Evolutionary conservation across 2,888 invertebrate species (phyloP).

Genomic region (Disparrhopalites patrizii): DNA sequence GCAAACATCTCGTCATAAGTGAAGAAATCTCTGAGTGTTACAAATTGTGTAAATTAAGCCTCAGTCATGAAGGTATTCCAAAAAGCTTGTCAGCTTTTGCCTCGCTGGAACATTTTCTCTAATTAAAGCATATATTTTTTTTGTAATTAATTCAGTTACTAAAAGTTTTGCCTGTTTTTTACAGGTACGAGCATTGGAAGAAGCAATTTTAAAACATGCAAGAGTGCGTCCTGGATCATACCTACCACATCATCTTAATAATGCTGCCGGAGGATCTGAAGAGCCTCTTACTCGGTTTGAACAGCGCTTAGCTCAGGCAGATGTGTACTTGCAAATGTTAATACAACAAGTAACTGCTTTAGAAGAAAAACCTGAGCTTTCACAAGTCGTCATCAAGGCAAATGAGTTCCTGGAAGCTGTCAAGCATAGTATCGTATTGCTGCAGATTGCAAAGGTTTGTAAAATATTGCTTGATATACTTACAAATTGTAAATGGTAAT

Average conservation of each 20-base stretch:
- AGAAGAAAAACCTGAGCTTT: constrained; percentile 44
- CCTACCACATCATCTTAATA: constrained; percentile 38
- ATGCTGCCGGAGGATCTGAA: constrained; percentile 29
- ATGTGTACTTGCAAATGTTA: constrained; percentile 91
- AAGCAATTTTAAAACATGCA: constrained; percentile 83
- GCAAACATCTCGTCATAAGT: too few relatives aligned
- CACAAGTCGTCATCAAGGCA: constrained; percentile 43
- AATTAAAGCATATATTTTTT: not conserved
- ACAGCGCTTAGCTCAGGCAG: constrained; percentile 87
- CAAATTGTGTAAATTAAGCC: too few relatives aligned
- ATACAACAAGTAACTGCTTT: constrained; percentile 79
- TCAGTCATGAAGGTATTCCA: too few relatives aligned
- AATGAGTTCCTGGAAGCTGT: constrained; percentile 87
- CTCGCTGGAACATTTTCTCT: not conserved
- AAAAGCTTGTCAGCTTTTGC: too few relatives aligned
- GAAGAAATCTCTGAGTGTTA: too few relatives aligned
- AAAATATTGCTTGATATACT: not conserved
- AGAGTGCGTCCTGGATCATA: constrained; percentile 49
- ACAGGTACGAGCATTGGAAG: constrained; percentile 80
- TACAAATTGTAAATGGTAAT: not conserved
- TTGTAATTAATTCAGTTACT: not conserved
- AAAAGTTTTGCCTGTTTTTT: not conserved
- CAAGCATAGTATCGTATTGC: constrained; percentile 95
- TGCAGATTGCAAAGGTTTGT: constrained; percentile 92
- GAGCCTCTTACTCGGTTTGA: constrained; percentile 59